Evolutionary conservation across 2,888 invertebrate species (phyloP), one percentile per base, ranked within the genome.

Genomic region (Neoscelio sp.): DNA sequence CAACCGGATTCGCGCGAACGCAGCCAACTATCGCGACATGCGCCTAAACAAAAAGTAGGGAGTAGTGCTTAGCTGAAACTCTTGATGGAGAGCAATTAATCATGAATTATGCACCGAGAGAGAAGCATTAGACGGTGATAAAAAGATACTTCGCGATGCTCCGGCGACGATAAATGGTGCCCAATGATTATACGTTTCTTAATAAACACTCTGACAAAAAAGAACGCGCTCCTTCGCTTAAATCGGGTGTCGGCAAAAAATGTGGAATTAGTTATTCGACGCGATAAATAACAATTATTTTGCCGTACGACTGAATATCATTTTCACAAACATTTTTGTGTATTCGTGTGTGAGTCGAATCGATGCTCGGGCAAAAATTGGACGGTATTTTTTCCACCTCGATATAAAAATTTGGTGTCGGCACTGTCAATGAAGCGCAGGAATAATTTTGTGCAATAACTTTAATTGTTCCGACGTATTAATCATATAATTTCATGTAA

Each of bases 51-150:
- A 78, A 78, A 78, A 78, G 46, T 50, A 7, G 35, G 35, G 54
- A 71, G 60, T n/a, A n/a, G n/a, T 60, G 67, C 71, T 67, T 62
- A 56, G 54, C 71, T 48, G 65, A 62, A 78, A 80, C 60, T 70
- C 73, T 75, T 80, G 76, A 82, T 76, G 81, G 62, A 56, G 64
- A 56, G 65, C 80, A 80, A 81, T 80, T 78, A 79, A 74, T 75
- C 52, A 56, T 70, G 70, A 70, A 79, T 75, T 79, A 79, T 79
- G 78, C 74, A 68, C 64, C 35, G 48, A 50, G 62, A 44, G 42
- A 64, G 62, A 78, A 71, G 64, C 70, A 70, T 76, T 70, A 70
- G 76, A 28, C 40, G 17, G 30, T 28, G 35, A 71, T 50, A 77
- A 77, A 77, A 70, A 70, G 58, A 7, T 30, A 28, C 48, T 52